Evolutionary conservation across 2,113 vertebrate species (phyloP).

Genomic region (Xenus cinereus): DNA sequence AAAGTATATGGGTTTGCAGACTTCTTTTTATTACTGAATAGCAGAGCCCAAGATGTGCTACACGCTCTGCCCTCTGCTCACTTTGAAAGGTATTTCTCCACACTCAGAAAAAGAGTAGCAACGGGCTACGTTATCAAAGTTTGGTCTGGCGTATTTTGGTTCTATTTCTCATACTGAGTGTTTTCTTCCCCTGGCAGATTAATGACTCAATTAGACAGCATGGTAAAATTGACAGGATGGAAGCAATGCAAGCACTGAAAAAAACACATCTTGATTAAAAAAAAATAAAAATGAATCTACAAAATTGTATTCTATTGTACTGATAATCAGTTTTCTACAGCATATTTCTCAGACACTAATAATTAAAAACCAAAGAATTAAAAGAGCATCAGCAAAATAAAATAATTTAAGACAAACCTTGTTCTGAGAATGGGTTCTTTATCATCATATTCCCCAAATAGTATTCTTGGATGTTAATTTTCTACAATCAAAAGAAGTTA

Average conservation of each 20-base stretch:
- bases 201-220: not conserved
- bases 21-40: not conserved
- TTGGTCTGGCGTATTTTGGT: too few relatives aligned
- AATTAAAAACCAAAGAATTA: not conserved
- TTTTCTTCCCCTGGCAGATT: not conserved
- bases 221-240: not conserved
- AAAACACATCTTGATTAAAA: not conserved
- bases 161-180: not conserved
- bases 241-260: not conserved
- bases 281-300: not conserved
- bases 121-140: not conserved
- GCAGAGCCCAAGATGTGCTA: not conserved
- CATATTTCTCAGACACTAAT: not conserved
- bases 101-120: not conserved
- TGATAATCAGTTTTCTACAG: not conserved
- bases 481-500: conserved; percentile 75
- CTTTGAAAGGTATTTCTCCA: not conserved
- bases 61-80: not conserved
- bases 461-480: conserved; percentile 95
- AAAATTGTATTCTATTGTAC: not conserved
- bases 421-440: conserved; percentile 75
- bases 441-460: conserved; percentile 87
- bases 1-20: not conserved
- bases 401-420: conserved; percentile 76
- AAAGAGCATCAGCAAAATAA: not conserved